phyloP scores from a whole-genome alignment of 2,888 invertebrate species.

The Nesidiocoris tenuis region DNA sequence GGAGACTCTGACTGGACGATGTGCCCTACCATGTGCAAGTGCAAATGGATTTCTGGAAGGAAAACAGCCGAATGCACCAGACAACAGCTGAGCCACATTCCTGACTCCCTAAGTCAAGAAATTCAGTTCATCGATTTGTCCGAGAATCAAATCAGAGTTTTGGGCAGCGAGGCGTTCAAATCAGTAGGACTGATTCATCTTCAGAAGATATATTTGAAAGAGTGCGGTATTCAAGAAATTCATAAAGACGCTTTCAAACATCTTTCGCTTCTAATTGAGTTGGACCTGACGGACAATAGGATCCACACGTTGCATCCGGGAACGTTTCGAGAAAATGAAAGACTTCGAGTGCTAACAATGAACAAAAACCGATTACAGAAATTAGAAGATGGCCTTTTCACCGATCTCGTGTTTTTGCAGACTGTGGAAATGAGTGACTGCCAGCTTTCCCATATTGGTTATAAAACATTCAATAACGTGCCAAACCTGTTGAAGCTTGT shows the following conservation, averaged over 20 bases:
- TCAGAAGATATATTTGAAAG: conserved; percentile 74
- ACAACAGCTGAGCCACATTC: conserved; percentile 67
- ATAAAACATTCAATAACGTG: conserved; percentile 69
- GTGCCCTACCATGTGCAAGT: conserved; percentile 71
- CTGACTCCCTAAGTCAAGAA: conserved; percentile 69
- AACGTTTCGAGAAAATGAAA: conserved; percentile 69
- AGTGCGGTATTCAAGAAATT: conserved; percentile 72
- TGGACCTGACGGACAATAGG: conserved; percentile 77
- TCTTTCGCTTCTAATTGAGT: conserved; percentile 60
- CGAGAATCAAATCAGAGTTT: conserved; percentile 65
- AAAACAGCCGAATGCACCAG: conserved; percentile 78
- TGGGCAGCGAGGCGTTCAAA: conserved; percentile 68
- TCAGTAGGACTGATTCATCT: conserved; percentile 71
- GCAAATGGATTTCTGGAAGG: conserved; percentile 82
- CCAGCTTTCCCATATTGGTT: conserved; percentile 66
- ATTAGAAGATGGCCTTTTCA: conserved; percentile 74
- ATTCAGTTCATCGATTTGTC: conserved; percentile 66
- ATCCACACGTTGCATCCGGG: conserved; percentile 54
- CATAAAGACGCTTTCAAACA: conserved; percentile 73
- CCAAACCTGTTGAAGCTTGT: conserved; percentile 68
- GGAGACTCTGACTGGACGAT: conserved; percentile 57
- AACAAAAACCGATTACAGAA: conserved; percentile 73
- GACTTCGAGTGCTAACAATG: conserved; percentile 70
- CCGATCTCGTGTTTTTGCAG: conserved; percentile 70
- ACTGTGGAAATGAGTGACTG: conserved; percentile 77